A percentile compares a stretch with the other conserved stretches of the same genome.
Evolutionary conservation across 2,797 vertebrate genomes (phyloP).

Genomic region (Tarsius wallacei): DNA sequence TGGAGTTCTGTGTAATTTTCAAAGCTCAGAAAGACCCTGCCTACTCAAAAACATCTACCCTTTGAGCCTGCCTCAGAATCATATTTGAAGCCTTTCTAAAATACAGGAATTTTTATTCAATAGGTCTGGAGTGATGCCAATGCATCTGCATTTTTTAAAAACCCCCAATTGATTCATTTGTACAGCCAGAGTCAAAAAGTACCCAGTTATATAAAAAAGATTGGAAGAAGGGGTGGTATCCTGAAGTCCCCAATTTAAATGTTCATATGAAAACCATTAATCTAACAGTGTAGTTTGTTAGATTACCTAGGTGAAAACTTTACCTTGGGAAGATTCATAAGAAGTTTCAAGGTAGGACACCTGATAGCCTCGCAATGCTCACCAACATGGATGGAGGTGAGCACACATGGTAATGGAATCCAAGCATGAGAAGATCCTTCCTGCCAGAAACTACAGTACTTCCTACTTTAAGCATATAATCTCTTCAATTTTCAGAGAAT

Average conservation of each 20-base stretch:
- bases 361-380: not conserved
- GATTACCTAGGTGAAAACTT: not conserved
- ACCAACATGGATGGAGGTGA: not conserved
- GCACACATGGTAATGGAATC: not conserved
- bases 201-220: not conserved
- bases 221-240: not conserved
- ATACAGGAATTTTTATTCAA: slow-evolving; percentile 61
- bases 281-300: not conserved
- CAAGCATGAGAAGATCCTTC: not conserved
- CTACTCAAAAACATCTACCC: slow-evolving; percentile 59
- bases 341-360: not conserved
- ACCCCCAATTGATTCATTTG: slow-evolving; percentile 35
- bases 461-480: not conserved
- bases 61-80: not conserved
- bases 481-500: not conserved
- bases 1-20: slow-evolving; percentile 67
- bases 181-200: not conserved
- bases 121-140: slow-evolving; percentile 1
- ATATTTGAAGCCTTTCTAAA: slow-evolving; percentile 59
- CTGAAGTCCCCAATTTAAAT: not conserved
- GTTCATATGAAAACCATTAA: not conserved
- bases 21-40: slow-evolving; percentile 46
- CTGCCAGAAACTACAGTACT: not conserved
- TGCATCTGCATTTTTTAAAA: slow-evolving; percentile 48
- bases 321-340: not conserved